Evolutionary conservation across 2,113 vertebrate genomes (phyloP).

Genomic region (Toxotes jaculatrix): DNA sequence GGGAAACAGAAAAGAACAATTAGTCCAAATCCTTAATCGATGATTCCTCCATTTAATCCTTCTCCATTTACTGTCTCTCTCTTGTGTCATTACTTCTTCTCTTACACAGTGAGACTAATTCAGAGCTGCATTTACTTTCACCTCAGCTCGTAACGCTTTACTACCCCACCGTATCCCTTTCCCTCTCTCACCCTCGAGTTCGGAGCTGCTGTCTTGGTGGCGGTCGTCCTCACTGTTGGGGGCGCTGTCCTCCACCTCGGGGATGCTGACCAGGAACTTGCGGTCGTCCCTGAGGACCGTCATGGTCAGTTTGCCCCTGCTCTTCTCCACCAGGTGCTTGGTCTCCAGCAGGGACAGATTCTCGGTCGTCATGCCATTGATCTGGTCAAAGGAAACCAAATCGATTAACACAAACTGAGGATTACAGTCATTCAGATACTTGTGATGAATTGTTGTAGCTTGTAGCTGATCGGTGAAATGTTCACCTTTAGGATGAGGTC

Average conservation of each 20-base stretch:
- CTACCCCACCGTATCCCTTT: neutral
- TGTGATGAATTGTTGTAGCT: neutral
- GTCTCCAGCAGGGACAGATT: slow-evolving; percentile 95
- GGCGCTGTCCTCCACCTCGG: slow-evolving; percentile 87
- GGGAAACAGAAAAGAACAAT: neutral
- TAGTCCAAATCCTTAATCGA: neutral
- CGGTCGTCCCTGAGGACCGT: slow-evolving; percentile 89
- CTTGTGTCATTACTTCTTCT: neutral
- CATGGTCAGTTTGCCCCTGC: slow-evolving; percentile 90
- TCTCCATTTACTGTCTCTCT: neutral
- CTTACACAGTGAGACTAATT: neutral
- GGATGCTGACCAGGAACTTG: slow-evolving; percentile 94
- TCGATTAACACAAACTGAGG: neutral
- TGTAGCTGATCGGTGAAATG: neutral
- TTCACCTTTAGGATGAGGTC: slow-evolving; percentile 96
- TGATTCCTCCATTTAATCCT: neutral
- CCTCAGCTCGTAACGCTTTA: neutral
- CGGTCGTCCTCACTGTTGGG: slow-evolving; percentile 82
- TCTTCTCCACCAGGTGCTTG: slow-evolving; percentile 91
- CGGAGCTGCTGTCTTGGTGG: slow-evolving; percentile 86
- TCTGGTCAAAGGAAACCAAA: slow-evolving; percentile 79
- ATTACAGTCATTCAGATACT: neutral
- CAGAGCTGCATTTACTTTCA: neutral
- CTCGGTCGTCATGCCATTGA: slow-evolving; percentile 93
- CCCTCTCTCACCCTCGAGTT: slow-evolving; percentile 88